Percentiles rank a stretch among this genome's conserved stretches.
Conservation (phyloP, 2,797 vertebrate species). For the Trachurus trachurus region DNA sequence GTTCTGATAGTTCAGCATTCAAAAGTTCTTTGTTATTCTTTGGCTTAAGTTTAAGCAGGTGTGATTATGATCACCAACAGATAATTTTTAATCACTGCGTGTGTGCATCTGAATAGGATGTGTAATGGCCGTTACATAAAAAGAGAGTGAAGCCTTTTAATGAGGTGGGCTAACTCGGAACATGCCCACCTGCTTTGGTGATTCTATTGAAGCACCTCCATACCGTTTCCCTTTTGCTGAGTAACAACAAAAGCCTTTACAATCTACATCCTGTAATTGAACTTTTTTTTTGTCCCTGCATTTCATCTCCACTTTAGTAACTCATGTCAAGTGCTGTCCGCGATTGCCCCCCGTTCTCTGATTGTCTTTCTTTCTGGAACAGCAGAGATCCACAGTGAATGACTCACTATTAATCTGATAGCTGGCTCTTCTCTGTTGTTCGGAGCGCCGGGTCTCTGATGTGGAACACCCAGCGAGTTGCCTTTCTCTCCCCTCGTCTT, state of each 20-base stretch:
- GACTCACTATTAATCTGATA: slow-evolving; percentile 81
- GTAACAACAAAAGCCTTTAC: slow-evolving; percentile 83
- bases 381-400: slow-evolving; percentile 68
- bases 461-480: slow-evolving; percentile 85
- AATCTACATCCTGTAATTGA: slow-evolving; percentile 85
- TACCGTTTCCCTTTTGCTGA: slow-evolving; percentile 82
- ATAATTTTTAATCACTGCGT: slow-evolving; percentile 88
- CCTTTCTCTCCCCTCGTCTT: slow-evolving; percentile 74
- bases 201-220: slow-evolving; percentile 84
- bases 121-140: slow-evolving; percentile 85
- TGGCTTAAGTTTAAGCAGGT: slow-evolving; percentile 88
- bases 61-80: slow-evolving; percentile 86
- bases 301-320: slow-evolving; percentile 82
- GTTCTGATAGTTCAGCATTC: slow-evolving; percentile 83
- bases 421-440: slow-evolving; percentile 74
- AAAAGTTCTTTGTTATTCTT: slow-evolving; percentile 87
- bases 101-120: slow-evolving; percentile 86
- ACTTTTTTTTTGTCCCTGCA: slow-evolving; percentile 73
- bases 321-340: slow-evolving; percentile 79
- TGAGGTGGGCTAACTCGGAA: slow-evolving; percentile 85
- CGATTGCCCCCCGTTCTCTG: slow-evolving; percentile 70
- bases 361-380: slow-evolving; percentile 77
- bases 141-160: slow-evolving; percentile 84
- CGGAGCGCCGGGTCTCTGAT: slow-evolving; percentile 77
- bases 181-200: slow-evolving; percentile 86